Percentiles rank a stretch among this genome's conserved stretches.
These are phyloP conservation scores for Lordiphosa stackelbergi DNA, from an alignment of 1,140 invertebrate species.

Conservation along the genomic window DNA sequence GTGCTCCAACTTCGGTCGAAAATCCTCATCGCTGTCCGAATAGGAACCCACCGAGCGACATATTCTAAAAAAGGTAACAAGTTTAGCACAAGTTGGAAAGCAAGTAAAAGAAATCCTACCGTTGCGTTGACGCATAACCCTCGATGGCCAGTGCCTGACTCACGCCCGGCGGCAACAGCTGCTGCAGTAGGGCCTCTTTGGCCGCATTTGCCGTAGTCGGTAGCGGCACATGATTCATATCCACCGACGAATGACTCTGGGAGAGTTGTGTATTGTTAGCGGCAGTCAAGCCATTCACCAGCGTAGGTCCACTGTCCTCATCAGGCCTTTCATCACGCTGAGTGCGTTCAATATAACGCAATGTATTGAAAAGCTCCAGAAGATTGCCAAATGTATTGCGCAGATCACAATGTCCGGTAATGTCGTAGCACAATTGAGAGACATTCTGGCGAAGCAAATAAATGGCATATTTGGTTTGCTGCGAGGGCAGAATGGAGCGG, in stretches of 20 bases:
- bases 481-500: slow-evolving; percentile 81
- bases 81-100: too few species aligned
- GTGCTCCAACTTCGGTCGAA: slow-evolving; percentile 48
- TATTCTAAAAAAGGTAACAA: slow-evolving; percentile 24
- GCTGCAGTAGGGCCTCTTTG: slow-evolving; percentile 55
- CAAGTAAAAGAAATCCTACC: slow-evolving; percentile 21
- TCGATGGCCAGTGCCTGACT: slow-evolving; percentile 60
- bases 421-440: slow-evolving; percentile 87
- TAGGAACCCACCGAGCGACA: slow-evolving; percentile 73
- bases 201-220: slow-evolving; percentile 51
- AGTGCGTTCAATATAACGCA: slow-evolving; percentile 54
- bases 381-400: slow-evolving; percentile 87
- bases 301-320: slow-evolving; percentile 19
- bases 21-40: slow-evolving; percentile 66
- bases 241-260: slow-evolving; percentile 67
- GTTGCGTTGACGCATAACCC: slow-evolving; percentile 59
- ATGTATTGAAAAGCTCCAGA: slow-evolving; percentile 74
- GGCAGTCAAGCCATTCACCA: slow-evolving; percentile 43
- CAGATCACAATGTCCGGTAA: slow-evolving; percentile 84
- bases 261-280: slow-evolving; percentile 42
- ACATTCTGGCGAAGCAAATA: slow-evolving; percentile 94
- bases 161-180: slow-evolving; percentile 46
- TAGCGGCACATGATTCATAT: slow-evolving; percentile 65
- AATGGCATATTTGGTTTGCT: slow-evolving; percentile 88
- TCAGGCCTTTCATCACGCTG: slow-evolving; percentile 37